Base-by-base conservation (phyloP, 2,888 invertebrate genomes). In the Ornithoptera priamus region DNA sequence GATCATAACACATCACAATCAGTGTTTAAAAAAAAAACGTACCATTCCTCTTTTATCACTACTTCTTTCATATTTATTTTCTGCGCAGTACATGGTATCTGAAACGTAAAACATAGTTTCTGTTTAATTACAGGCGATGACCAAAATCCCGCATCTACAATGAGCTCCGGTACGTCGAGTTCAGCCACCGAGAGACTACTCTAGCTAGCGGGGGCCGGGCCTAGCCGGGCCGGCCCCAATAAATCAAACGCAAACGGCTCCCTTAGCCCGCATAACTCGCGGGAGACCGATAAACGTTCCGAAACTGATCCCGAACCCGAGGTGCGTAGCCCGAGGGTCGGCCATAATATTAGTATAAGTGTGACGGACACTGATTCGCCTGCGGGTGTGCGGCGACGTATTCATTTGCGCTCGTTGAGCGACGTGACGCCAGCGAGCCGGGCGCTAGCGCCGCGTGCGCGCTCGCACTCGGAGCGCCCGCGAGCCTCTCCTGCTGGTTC, bases 111-210 rank as follows among this genome's bases (percentile, higher is more conserved):
- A 30, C 15, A 15, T 46, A 15, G 3, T 15, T 2, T 12, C 15
- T 46, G 4, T 46, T 46, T 12, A 10, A 50, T 63, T 80, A 15
- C 79, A 93, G 93, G 90, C 85, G 93, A 93, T 80, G 93, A 93
- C 81, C 92, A 89, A 86, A 93, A 92, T 84, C 92, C 92, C 73
- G 93, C 93, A 81, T 93, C 93, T 72, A 93, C 94, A 78, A 88
- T 94, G 84, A 94, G 94, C 87, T 94, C 94, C 79, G 94, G 93
- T 80, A 95, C 95, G 74, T 94, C 95, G 75, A 95, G 94, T 89
- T 95, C 95, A 80, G 94, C 94, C 76, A 95, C 95, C 77, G 96
- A 96, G 86, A 96, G 96, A 90, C 93, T 96, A 86, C 95, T 96
- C 94, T 96, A 95, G 95, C 95, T 93, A 93, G 93, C 93, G 93